Percentiles rank a stretch among this genome's conserved stretches.
These are phyloP conservation scores for Regulus satrapa DNA, from an alignment of 2,113 vertebrate species.

Conservation along the genomic window DNA sequence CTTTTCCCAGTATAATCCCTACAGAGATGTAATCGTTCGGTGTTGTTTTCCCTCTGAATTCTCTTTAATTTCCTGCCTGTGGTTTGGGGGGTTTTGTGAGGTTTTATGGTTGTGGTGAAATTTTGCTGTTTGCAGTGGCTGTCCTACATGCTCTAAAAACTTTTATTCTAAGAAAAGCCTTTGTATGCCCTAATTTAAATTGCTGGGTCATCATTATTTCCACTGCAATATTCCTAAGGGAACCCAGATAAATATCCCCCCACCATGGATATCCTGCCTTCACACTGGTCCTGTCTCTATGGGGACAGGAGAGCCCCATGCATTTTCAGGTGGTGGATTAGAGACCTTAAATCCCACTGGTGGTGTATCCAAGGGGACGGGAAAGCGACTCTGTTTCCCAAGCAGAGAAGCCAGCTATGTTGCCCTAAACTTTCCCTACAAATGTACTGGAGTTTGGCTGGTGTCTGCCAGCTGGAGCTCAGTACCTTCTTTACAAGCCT, in stretches of 20 bases:
- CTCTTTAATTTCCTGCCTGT: conserved; percentile 53
- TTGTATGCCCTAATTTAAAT: conserved; percentile 15
- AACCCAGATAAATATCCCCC: background rate
- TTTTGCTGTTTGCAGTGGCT: background rate
- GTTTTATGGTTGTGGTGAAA: background rate
- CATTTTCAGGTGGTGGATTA: background rate
- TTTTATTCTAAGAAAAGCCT: conserved; percentile 35
- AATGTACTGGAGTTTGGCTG: background rate
- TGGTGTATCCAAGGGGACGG: background rate
- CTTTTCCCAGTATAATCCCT: conserved; percentile 45
- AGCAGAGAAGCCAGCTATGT: background rate
- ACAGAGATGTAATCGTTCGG: background rate
- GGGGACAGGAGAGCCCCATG: background rate
- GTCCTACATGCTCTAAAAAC: conserved; percentile 4
- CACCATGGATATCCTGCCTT: background rate
- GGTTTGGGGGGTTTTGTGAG: conserved; percentile 21
- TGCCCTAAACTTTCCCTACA: background rate
- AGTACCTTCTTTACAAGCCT: background rate
- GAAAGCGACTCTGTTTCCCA: background rate
- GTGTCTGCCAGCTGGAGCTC: conserved; percentile 34
- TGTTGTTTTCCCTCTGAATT: conserved; percentile 32
- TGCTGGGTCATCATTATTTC: background rate
- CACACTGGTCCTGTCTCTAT: rapidly evolving
- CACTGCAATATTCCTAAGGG: background rate
- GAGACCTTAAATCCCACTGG: background rate